Evolutionary conservation across 2,888 invertebrate genomes (phyloP).

Genomic region (Uloborus plumipes): DNA sequence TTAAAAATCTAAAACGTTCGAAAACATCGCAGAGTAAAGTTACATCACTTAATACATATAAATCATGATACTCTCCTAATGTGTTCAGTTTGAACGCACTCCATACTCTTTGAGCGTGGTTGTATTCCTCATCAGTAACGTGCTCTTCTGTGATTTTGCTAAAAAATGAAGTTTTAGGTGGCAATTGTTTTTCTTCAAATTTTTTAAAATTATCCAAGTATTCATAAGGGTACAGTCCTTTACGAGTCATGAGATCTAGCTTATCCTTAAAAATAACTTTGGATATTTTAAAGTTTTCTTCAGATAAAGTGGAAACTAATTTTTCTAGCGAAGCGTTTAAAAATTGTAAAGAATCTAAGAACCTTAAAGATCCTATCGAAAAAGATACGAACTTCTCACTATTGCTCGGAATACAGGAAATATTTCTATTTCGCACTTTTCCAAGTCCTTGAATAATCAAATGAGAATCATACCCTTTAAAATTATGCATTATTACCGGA

Average conservation of each 20-base stretch:
- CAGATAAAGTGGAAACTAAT: neutral
- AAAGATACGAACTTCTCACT: no score
- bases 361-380: conserved; percentile 7
- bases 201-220: neutral
- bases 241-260: no score
- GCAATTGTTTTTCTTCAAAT: conserved; percentile 3
- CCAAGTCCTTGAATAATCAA: conserved; percentile 9
- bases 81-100: no score
- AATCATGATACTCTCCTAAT: no score
- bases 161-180: neutral
- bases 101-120: no score
- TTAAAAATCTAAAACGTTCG: no score
- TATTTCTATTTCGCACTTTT: neutral
- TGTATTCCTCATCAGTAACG: no score
- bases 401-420: conserved; percentile 12
- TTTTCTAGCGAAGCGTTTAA: conserved; percentile 23
- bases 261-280: no score
- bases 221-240: neutral
- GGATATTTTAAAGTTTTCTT: no score
- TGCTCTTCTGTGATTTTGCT: no score
- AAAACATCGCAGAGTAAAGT: no score
- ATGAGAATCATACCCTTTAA: conserved; percentile 1
- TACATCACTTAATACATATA: no score
- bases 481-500: conserved; percentile 11
- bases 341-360: conserved; percentile 23